phyloP scores from a whole-genome alignment of 2,797 vertebrate genomes.

The Ptychobarbus kaznakovi region DNA sequence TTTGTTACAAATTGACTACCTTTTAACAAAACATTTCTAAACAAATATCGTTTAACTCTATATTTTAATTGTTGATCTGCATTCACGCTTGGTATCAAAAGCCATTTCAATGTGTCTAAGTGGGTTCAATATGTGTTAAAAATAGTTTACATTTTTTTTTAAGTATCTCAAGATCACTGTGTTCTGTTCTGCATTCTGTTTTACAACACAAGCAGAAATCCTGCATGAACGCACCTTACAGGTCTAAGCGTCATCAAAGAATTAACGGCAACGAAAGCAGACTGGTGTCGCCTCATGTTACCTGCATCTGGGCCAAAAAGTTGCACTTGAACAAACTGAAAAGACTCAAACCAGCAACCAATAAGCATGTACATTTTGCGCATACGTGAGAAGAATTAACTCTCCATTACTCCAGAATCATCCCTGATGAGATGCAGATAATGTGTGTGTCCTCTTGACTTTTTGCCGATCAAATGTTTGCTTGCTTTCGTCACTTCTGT shows the following conservation, averaged over 20 bases:
- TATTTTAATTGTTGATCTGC: conserved; percentile 5
- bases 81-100: neutral
- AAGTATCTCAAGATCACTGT: neutral
- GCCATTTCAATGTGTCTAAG: neutral
- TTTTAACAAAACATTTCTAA: conserved; percentile 9
- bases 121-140: neutral
- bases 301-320: neutral
- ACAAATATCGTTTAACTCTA: neutral
- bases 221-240: neutral
- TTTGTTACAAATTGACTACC: conserved; percentile 8
- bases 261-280: neutral
- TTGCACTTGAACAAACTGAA: neutral
- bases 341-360: neutral
- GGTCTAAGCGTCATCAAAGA: neutral
- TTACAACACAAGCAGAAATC: neutral
- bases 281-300: neutral
- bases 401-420: neutral
- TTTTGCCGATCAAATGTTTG: neutral
- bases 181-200: neutral
- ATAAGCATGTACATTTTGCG: neutral
- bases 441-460: neutral
- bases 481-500: neutral
- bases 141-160: neutral
- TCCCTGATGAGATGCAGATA: neutral
- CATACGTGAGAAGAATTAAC: neutral